Conservation (phyloP, 2,797 vertebrate species). For the Gymnocypris eckloni region DNA sequence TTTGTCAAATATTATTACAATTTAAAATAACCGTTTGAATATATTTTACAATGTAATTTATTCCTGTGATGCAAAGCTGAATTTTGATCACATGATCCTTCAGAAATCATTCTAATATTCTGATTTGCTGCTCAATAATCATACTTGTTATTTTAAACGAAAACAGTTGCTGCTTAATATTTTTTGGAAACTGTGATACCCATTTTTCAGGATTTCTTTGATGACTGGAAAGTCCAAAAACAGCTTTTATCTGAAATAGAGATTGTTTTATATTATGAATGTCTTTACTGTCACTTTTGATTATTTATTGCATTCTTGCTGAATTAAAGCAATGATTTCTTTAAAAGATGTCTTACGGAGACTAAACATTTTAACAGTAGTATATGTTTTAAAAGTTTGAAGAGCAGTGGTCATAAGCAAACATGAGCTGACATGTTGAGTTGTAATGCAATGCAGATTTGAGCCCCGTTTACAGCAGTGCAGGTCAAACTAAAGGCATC, state of each 20-base stretch:
- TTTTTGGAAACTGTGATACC: background rate
- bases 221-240: background rate
- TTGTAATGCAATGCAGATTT: background rate
- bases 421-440: background rate
- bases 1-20: background rate
- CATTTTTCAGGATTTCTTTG: background rate
- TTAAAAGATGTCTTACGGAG: no score
- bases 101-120: no score
- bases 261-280: background rate
- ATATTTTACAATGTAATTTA: background rate
- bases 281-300: background rate
- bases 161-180: no score
- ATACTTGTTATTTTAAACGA: no score
- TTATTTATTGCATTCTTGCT: no score
- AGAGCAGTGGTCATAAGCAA: background rate
- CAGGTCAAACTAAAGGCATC: background rate
- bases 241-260: background rate
- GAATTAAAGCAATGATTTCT: no score
- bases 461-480: background rate
- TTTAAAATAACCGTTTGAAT: background rate
- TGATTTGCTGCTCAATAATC: no score
- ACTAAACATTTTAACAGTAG: background rate
- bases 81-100: background rate
- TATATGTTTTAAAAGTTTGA: background rate
- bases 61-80: background rate